Evolutionary conservation across 1,140 invertebrate species (phyloP), one percentile per base, ranked within the genome.

Genomic region (Megalonaias nervosa): DNA sequence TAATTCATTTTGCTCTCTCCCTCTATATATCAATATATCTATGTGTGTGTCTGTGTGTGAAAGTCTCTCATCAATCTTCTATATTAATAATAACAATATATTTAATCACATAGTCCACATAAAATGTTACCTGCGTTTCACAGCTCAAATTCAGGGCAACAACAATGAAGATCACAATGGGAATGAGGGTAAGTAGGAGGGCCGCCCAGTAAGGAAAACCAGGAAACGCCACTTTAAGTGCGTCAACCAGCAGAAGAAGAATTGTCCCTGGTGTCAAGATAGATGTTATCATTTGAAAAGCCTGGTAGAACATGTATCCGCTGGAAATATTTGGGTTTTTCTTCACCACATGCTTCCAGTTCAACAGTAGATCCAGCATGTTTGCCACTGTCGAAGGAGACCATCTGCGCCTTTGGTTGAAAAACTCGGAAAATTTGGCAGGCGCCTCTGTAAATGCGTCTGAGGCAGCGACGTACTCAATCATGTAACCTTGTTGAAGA

Each of bases 311-410:
- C 67, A 89, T 84, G 67, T 84, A 88, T 55, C 87, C 74, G 60
- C 81, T 76, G 1, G 86, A 88, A n/a, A 89, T 87, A 31, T 85
- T 79, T n/a, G 82, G 75, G 67, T 85, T 87, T 48, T 78, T 81
- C 17, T 65, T 81, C 12, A 93, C 89, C 0, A 93, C 78, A 26
- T 80, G 74, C 48, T 74, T 80, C 80, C 81, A 84, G 79, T 82
- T 79, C 87, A 88, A 81, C 3, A 94, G 83, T 13, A 94, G 82
- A 84, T 94, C 93, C 69, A 94, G 88, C 48, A 94, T 94, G 84
- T 94, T 94, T 26, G 93, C 93, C 89, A 94, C 92, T 9, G 94
- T 94, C 3, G 93, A 94, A 3, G 93, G 93, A 55, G 93, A 92
- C 93, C 93, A 94, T n/a, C 93, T 85, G 31, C 93, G 81, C n/a